Evolutionary conservation across 2,113 vertebrate genomes (phyloP).

Genomic region (Arenaria interpres): DNA sequence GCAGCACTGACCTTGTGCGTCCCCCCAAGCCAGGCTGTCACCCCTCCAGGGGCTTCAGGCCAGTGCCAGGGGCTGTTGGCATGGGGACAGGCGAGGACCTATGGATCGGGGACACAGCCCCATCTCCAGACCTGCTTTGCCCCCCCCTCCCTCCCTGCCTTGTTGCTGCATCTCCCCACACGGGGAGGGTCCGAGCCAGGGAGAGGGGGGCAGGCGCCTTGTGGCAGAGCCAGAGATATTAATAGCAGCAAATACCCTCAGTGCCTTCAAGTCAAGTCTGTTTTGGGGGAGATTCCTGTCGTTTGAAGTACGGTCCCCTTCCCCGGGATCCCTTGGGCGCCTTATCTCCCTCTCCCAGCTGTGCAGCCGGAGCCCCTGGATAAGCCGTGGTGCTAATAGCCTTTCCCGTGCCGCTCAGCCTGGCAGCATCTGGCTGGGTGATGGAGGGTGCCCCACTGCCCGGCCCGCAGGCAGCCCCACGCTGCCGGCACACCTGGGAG

Average conservation of each 20-base stretch:
- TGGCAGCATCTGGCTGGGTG: background rate
- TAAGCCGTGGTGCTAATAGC: background rate
- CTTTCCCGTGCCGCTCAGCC: background rate
- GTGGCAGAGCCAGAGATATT: background rate
- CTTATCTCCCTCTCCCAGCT: constrained; percentile 45
- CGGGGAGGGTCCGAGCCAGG: fast-evolving
- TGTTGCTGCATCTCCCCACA: background rate
- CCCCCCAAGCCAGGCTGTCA: too few relatives aligned
- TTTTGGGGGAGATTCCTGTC: constrained; percentile 26
- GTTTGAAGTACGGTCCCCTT: background rate
- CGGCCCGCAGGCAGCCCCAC: background rate
- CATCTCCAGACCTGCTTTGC: background rate
- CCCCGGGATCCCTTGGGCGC: fast-evolving
- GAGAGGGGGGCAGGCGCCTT: fast-evolving
- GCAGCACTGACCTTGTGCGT: background rate
- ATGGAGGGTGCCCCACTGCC: background rate
- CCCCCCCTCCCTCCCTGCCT: background rate
- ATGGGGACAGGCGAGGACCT: fast-evolving
- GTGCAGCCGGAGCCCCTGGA: background rate
- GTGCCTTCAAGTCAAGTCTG: background rate
- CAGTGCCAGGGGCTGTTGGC: fast-evolving
- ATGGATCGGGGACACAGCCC: background rate
- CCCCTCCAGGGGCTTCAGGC: background rate
- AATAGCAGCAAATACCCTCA: background rate
- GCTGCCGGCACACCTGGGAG: background rate